These are phyloP conservation scores for Antheraea pernyi DNA, from an alignment of 1,140 invertebrate species.

Conservation along the genomic window DNA sequence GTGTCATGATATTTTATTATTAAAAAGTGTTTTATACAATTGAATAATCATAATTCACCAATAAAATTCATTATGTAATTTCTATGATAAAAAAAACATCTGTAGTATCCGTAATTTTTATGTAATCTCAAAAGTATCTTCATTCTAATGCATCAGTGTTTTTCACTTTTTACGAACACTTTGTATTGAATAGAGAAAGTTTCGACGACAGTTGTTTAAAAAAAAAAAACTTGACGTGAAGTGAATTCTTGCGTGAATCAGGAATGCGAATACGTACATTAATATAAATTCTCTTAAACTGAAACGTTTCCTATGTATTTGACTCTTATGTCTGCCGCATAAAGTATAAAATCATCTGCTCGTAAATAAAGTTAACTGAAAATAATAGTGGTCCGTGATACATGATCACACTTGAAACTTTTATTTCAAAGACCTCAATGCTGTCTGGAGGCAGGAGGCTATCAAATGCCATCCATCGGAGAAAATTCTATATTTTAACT, in stretches of 20 bases:
- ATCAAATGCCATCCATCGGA: conserved; percentile 17
- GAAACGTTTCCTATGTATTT: not conserved
- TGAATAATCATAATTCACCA: no score
- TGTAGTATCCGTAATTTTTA: no score
- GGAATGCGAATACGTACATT: conserved; percentile 38
- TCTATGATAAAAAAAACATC: no score
- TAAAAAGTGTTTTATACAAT: no score
- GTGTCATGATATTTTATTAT: no score
- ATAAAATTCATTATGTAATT: no score
- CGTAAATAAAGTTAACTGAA: conserved; percentile 10
- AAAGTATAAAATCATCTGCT: conserved; percentile 17
- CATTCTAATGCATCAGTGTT: not conserved
- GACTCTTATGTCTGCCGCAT: conserved; percentile 3
- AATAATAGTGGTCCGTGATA: conserved; percentile 24
- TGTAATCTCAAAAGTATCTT: no score
- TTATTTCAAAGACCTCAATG: conserved; percentile 34
- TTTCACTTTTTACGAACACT: conserved; percentile 15
- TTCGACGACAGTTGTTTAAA: conserved; percentile 39
- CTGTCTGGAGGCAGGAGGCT: conserved; percentile 18
- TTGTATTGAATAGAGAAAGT: conserved; percentile 31
- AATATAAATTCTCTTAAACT: conserved; percentile 30
- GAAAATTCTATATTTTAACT: conserved; percentile 17
- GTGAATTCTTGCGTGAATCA: conserved; percentile 42
- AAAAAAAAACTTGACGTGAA: conserved; percentile 40
- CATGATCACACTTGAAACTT: conserved; percentile 39